Percentiles rank a stretch among this genome's conserved stretches.
Evolutionary conservation across 2,888 invertebrate species (phyloP).

Genomic region (Artemia sinica): DNA sequence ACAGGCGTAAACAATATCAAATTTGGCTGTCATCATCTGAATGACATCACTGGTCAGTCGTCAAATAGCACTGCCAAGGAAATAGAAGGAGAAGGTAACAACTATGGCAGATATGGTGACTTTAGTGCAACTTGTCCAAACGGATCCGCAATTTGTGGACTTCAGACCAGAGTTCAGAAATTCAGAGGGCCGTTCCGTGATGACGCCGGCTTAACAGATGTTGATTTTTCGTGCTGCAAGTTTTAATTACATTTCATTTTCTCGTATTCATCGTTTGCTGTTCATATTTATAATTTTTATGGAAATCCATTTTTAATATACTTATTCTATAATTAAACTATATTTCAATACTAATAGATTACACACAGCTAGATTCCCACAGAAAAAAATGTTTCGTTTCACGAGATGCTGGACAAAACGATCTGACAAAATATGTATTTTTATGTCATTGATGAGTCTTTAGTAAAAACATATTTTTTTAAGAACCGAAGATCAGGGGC

Average conservation of each 20-base stretch:
- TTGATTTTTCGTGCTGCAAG: not conserved
- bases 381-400: too few relatives aligned
- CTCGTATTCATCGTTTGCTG: too few relatives aligned
- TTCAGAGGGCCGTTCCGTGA: not conserved
- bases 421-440: too few relatives aligned
- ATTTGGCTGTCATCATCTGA: not conserved
- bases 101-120: not conserved
- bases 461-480: too few relatives aligned
- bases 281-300: too few relatives aligned
- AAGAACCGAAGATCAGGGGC: too few relatives aligned
- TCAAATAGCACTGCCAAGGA: not conserved
- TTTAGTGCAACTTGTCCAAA: not conserved
- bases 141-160: slow-evolving; percentile 3
- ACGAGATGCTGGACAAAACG: too few relatives aligned
- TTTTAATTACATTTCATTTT: not conserved
- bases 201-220: slow-evolving; percentile 4
- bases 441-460: too few relatives aligned
- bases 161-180: not conserved
- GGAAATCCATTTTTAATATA: too few relatives aligned
- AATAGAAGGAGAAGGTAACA: not conserved
- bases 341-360: too few relatives aligned
- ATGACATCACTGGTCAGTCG: not conserved
- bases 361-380: too few relatives aligned
- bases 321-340: too few relatives aligned
- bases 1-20: not conserved